Evolutionary conservation across 2,888 invertebrate genomes (phyloP), one percentile per base, ranked within the genome.

Genomic region (Griposia aprilina): DNA sequence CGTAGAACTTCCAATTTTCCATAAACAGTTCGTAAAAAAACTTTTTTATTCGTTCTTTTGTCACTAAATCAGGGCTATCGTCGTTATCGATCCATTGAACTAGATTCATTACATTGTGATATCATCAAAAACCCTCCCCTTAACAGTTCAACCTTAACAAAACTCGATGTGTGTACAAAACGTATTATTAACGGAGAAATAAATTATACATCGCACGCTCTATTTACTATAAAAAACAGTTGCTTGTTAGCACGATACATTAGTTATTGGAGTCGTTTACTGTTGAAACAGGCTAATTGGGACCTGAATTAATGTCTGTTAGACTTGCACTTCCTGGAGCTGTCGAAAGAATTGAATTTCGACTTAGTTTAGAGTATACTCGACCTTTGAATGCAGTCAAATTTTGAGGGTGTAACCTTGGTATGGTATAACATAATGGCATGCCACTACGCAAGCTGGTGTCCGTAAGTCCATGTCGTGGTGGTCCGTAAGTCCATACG

Each of bases 171-270:
- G 68, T 84, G 62, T 75, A 79, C 87, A 75, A 77, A 87, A 81
- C 87, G 81, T 85, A 85, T 87, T 82, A 88, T 88, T 85, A 87
- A 82, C 76, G 62, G 79, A 89, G 79, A 87, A 87, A 87, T 80
- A 78, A 81, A 88, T 88, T 89, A 84, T 85, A 79, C 89, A 81
- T 66, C 52, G 72, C 79, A 89, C 87, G 91, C 89, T 91, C 91
- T 90, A 88, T 86, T 91, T 89, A 80, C 65, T 75, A 78, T 74
- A 84, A 86, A 86, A 89, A 87, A 87, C 83, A 72, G 81, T 82
- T 66, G 73, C 66, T 83, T 74, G 83, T 82, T 74, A 82, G 85
- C 83, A 86, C 86, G 88, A 87, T 81, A 89, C 87, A 82, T 82
- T 80, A 86, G 74, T 82, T 81, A 83, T 83, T 80, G 81, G 74